phyloP scores from a whole-genome alignment of 2,888 invertebrate species.

The Octodonta nipae region DNA sequence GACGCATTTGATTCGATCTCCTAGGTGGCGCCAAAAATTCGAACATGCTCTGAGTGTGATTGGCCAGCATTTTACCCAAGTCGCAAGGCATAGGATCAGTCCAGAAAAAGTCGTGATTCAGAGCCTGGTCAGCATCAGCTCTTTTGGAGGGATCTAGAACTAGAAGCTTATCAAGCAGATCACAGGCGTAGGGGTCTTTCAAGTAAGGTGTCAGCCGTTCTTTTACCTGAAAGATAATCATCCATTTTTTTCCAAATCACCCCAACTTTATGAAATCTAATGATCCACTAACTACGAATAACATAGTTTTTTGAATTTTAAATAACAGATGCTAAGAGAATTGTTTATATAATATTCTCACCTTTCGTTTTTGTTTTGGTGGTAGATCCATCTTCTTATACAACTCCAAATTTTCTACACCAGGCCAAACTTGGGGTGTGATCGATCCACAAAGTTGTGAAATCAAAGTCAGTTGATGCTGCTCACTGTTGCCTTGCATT shows the following conservation, averaged over 20 bases:
- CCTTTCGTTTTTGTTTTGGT: slow-evolving; percentile 73
- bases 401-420: slow-evolving; percentile 76
- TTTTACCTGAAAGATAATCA: slow-evolving; percentile 42
- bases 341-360: slow-evolving; percentile 27
- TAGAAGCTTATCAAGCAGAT: slow-evolving; percentile 80
- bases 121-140: slow-evolving; percentile 76
- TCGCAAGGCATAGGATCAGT: slow-evolving; percentile 92
- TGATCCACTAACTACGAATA: too few species aligned
- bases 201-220: slow-evolving; percentile 79
- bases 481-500: slow-evolving; percentile 93
- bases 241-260: not conserved
- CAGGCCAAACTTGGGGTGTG: slow-evolving; percentile 85
- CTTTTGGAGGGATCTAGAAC: slow-evolving; percentile 84
- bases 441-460: slow-evolving; percentile 94
- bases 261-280: too few species aligned
- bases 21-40: slow-evolving; percentile 75
- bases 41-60: slow-evolving; percentile 86
- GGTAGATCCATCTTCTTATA: slow-evolving; percentile 80
- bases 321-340: too few species aligned
- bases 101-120: slow-evolving; percentile 98
- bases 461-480: slow-evolving; percentile 87
- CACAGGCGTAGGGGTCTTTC: slow-evolving; percentile 82
- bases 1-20: slow-evolving; percentile 53
- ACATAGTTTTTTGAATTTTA: too few species aligned
- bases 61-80: slow-evolving; percentile 79